Evolutionary conservation across 2,888 invertebrate species (phyloP).

Genomic region (Philaethria dido): DNA sequence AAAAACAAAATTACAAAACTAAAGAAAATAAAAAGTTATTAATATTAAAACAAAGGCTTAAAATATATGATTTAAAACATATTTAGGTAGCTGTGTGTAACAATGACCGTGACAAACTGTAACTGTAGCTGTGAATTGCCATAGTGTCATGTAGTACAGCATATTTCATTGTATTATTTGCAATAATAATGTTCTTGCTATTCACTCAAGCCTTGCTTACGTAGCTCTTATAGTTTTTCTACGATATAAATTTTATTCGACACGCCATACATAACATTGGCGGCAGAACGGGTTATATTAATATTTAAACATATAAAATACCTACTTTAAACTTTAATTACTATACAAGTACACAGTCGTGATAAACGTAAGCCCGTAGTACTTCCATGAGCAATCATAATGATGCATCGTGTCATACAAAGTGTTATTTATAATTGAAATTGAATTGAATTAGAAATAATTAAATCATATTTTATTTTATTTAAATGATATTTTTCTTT

Average conservation of each 20-base stretch:
- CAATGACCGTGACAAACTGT: background rate
- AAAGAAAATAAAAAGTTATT: background rate
- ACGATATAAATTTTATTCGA: slow-evolving; percentile 3
- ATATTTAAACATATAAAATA: background rate
- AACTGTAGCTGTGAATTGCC: background rate
- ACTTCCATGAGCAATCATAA: background rate
- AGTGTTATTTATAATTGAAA: background rate
- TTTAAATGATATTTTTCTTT: too few species aligned
- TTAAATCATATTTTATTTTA: too few species aligned
- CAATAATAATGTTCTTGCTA: background rate
- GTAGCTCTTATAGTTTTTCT: background rate
- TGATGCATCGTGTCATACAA: background rate
- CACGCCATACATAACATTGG: background rate
- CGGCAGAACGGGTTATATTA: background rate
- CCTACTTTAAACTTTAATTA: background rate
- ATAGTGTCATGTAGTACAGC: background rate
- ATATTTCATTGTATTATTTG: background rate
- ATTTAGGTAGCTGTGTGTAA: background rate
- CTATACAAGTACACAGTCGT: background rate
- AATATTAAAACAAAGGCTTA: background rate
- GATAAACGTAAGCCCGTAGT: background rate
- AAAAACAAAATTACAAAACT: background rate
- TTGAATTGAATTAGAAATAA: too few species aligned
- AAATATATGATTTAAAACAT: background rate
- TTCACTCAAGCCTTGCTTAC: background rate